Evolutionary conservation across 30 jellyfish, hydroid and myxozoan species (phyloP).

Genomic region (Cassiopea xamachana): DNA sequence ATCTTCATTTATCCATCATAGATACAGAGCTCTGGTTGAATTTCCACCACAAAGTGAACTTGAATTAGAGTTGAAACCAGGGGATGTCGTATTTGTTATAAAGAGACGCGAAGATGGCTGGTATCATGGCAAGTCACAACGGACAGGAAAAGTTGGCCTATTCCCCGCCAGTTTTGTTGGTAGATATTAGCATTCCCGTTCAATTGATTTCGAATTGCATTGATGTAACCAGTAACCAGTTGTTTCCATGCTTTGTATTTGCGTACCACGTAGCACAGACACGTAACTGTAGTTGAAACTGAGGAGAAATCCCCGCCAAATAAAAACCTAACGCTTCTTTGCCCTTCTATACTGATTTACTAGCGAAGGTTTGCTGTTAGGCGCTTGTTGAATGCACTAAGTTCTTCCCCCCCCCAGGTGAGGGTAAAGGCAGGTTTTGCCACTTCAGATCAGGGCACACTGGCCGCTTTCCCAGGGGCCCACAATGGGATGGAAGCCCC

Average conservation of each 20-base stretch:
- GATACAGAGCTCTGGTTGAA: slow-evolving; percentile 81
- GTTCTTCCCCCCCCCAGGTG: too few species aligned
- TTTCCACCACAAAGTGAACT: slow-evolving; percentile 74
- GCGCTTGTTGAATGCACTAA: too few species aligned
- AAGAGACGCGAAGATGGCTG: slow-evolving; percentile 89
- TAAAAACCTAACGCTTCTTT: too few species aligned
- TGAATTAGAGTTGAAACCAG: slow-evolving; percentile 84
- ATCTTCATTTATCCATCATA: not conserved
- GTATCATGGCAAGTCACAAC: slow-evolving; percentile 86
- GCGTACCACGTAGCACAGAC: not conserved
- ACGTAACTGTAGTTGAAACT: too few species aligned
- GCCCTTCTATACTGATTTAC: too few species aligned
- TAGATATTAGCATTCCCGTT: not conserved
- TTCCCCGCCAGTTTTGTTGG: slow-evolving; percentile 90
- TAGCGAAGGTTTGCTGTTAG: too few species aligned
- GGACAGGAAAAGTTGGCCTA: slow-evolving; percentile 88
- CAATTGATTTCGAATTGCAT: not conserved
- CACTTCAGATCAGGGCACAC: too few species aligned
- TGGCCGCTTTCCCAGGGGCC: too few species aligned
- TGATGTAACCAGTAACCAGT: not conserved
- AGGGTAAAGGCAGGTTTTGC: too few species aligned
- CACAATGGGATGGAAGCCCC: too few species aligned
- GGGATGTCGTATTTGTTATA: slow-evolving; percentile 75
- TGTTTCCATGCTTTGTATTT: not conserved
- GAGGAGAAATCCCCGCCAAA: too few species aligned